These are phyloP conservation scores for Xylocopa sonorina DNA, from an alignment of 1,140 invertebrate species.

Conservation along the genomic window DNA sequence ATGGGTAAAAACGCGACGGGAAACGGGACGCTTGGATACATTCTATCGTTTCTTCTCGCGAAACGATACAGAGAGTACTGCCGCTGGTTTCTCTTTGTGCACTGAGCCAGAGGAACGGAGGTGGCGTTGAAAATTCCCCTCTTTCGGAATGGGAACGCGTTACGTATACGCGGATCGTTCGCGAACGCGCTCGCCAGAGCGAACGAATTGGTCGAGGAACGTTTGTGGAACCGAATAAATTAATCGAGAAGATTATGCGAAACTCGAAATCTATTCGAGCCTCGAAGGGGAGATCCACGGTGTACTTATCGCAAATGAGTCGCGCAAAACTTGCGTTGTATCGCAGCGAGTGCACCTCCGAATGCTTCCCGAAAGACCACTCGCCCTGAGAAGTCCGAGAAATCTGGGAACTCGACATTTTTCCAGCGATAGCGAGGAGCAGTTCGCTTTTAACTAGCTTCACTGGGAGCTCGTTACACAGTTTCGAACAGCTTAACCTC, in stretches of 20 bases:
- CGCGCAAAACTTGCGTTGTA: constrained; percentile 3
- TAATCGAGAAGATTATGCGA: neutral
- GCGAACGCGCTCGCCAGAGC: too few species aligned
- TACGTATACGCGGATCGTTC: too few species aligned
- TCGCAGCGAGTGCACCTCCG: neutral
- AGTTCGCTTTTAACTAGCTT: neutral
- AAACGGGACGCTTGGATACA: neutral
- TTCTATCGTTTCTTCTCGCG: constrained; percentile 4
- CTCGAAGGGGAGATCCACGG: neutral
- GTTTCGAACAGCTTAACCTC: constrained; percentile 14
- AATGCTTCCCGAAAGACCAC: constrained; percentile 3
- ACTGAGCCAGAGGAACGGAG: neutral
- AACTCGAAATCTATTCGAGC: neutral
- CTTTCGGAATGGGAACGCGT: too few species aligned
- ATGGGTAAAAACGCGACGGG: constrained; percentile 3
- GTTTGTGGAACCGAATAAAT: neutral
- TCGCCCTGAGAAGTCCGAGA: neutral
- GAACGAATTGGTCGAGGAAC: too few species aligned
- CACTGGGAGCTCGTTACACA: constrained; percentile 7
- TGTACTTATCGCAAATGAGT: constrained; percentile 7
- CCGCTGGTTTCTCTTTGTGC: neutral
- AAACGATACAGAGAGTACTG: neutral
- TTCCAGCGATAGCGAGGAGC: constrained; percentile 2
- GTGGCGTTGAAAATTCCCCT: neutral
- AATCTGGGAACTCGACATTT: constrained; percentile 20